phyloP scores from a whole-genome alignment of 1,140 invertebrate species.

The Kradibia gibbosae region DNA sequence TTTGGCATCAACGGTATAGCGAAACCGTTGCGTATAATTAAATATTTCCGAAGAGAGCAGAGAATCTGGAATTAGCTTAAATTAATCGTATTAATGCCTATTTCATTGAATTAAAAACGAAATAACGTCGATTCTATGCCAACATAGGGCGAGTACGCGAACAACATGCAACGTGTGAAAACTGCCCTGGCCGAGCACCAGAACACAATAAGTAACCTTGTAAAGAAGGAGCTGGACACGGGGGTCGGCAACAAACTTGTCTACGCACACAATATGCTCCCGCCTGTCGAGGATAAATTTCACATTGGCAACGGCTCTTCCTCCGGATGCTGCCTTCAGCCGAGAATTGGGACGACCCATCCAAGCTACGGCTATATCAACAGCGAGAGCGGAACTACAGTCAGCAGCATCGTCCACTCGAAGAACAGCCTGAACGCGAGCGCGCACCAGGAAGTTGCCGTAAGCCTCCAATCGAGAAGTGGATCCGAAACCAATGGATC shows the following conservation, averaged over 20 bases:
- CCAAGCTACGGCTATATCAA: conserved; percentile 26
- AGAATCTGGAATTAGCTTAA: too few relatives aligned
- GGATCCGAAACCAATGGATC: neutral
- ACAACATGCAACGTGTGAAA: conserved; percentile 77
- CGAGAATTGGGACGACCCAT: conserved; percentile 56
- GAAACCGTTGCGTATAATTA: too few relatives aligned
- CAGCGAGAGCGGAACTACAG: neutral
- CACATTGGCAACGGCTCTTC: conserved; percentile 43
- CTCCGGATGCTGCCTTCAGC: conserved; percentile 47
- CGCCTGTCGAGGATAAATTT: neutral
- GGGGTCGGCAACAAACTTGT: conserved; percentile 52
- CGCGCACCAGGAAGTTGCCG: neutral
- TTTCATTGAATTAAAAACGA: too few relatives aligned
- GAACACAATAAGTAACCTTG: conserved; percentile 52
- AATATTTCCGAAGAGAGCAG: too few relatives aligned
- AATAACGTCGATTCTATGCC: too few relatives aligned
- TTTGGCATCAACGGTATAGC: too few relatives aligned
- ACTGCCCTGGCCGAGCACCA: conserved; percentile 74
- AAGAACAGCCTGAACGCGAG: conserved; percentile 10
- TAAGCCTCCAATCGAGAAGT: neutral
- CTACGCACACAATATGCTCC: neutral
- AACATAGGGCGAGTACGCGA: conserved; percentile 72
- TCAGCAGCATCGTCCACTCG: conserved; percentile 3
- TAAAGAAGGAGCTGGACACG: conserved; percentile 65
- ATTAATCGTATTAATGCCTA: too few relatives aligned